Evolutionary conservation across 1,140 invertebrate species (phyloP).

Genomic region (Nylanderia fulva): DNA sequence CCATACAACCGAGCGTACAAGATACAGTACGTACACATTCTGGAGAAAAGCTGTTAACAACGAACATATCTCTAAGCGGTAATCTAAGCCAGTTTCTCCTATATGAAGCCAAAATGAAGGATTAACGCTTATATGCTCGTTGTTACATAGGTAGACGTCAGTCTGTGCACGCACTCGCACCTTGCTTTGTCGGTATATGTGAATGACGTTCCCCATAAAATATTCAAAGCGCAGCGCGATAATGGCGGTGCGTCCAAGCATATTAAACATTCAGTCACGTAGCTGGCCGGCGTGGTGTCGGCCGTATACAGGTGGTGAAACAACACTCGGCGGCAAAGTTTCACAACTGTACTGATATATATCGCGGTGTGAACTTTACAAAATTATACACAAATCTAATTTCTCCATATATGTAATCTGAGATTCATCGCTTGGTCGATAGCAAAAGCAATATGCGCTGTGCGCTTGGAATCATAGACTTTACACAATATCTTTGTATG

Average conservation of each 20-base stretch:
- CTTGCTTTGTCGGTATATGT: slow-evolving; percentile 21
- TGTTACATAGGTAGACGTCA: background rate
- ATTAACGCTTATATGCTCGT: slow-evolving; percentile 61
- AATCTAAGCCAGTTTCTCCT: slow-evolving; percentile 44
- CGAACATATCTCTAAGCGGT: slow-evolving; percentile 20
- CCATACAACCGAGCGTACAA: background rate
- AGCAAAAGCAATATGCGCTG: background rate
- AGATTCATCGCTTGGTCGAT: slow-evolving; percentile 29
- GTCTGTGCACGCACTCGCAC: background rate
- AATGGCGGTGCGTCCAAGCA: slow-evolving; percentile 74
- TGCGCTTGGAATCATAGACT: background rate
- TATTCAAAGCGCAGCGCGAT: slow-evolving; percentile 75
- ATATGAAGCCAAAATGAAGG: slow-evolving; percentile 52
- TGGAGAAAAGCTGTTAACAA: slow-evolving; percentile 32
- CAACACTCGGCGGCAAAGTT: slow-evolving; percentile 66
- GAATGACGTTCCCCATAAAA: slow-evolving; percentile 69
- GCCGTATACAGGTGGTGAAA: slow-evolving; percentile 65
- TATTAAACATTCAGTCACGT: slow-evolving; percentile 76
- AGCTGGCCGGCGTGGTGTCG: slow-evolving; percentile 35
- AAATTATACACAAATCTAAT: slow-evolving; percentile 64
- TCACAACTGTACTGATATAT: slow-evolving; percentile 51
- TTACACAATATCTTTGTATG: background rate
- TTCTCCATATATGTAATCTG: slow-evolving; percentile 61
- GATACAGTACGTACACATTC: slow-evolving; percentile 10
- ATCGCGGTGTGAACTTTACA: slow-evolving; percentile 60